Evolutionary conservation across 2,888 invertebrate genomes (phyloP).

Genomic region (Mimumesa dahlbomi): DNA sequence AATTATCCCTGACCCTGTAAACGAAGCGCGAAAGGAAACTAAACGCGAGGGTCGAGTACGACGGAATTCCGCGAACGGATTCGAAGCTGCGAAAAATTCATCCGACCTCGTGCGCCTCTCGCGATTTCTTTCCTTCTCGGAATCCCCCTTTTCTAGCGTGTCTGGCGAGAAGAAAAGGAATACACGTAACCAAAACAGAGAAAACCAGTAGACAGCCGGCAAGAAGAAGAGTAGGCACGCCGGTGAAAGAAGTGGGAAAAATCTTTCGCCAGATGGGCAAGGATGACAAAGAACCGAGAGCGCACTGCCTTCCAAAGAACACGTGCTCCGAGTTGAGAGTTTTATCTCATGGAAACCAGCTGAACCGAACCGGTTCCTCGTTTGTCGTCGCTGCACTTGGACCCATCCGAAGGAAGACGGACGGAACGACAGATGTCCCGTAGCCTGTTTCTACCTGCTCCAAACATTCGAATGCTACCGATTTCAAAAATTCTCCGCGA

Average conservation of each 20-base stretch:
- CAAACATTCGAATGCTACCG: not conserved
- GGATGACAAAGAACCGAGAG: constrained; percentile 34
- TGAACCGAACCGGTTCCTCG: constrained; percentile 59
- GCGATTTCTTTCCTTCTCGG: not conserved
- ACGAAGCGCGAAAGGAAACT: constrained; percentile 3
- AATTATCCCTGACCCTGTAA: not conserved
- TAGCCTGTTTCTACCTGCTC: constrained; percentile 42
- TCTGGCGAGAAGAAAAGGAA: not conserved
- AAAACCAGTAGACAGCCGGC: not conserved
- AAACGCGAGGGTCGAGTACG: too few relatives aligned
- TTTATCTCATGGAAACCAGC: constrained; percentile 48
- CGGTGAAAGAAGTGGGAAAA: constrained; percentile 29
- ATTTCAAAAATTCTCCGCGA: constrained; percentile 11
- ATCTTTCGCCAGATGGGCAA: constrained; percentile 35
- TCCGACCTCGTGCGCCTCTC: not conserved
- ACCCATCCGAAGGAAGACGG: constrained; percentile 33
- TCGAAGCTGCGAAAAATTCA: not conserved
- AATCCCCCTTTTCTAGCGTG: too few relatives aligned
- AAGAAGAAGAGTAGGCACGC: constrained; percentile 12
- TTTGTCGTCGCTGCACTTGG: constrained; percentile 38
- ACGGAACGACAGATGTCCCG: constrained; percentile 49
- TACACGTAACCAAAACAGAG: not conserved
- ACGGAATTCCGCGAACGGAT: not conserved
- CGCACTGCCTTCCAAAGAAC: constrained; percentile 37
- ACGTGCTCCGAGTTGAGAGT: constrained; percentile 44